Evolutionary conservation across 2,888 invertebrate genomes (phyloP), one percentile per base, ranked within the genome.

Genomic region (Euzophera pinguis): DNA sequence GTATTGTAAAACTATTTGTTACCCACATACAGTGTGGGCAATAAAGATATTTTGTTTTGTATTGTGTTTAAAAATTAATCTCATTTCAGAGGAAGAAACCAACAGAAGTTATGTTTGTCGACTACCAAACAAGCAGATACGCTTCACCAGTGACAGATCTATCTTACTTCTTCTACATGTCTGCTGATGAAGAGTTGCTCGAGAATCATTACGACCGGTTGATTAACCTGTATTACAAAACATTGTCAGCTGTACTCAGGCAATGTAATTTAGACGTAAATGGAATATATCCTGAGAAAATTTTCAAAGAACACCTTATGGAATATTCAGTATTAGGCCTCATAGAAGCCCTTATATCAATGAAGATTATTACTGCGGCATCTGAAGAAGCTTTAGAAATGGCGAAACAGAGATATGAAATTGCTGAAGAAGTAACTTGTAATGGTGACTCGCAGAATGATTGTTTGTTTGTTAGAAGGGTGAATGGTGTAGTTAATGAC

Each of bases 361-460:
- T 84, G 84, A 79, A 81, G 68, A 84, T 86, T 66, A 82, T 86
- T 63, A 86, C 86, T 16, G 79, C 82, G 7, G 69, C 69, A 34
- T 65, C 69, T 37, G 84, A 82, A 45, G 81, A 81, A 32, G 82
- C 83, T 8, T 63, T 75, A 34, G 75, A 81, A 69, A 78, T 84
- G 79, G 73, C 73, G 48, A 79, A 81, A 69, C 71, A 73, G 62
- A 81, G 76, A 73, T 74, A 79, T 67, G 71, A 74, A 57, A 60
- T 61, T 43, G 52, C 58, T 37, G 70, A 75, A 59, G 66, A 71
- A 55, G 62, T 57, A 45, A 56, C 71, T 43, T 63, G 58, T 52
- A 70, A 68, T 34, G 62, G 65, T 43, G 62, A 76, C 53, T 64
- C 65, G 41, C 68, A 64, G 50, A 69, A 73, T 51, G 64, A 70